phyloP scores from a whole-genome alignment of 2,113 vertebrate genomes.

The Sylvia atricapilla region DNA sequence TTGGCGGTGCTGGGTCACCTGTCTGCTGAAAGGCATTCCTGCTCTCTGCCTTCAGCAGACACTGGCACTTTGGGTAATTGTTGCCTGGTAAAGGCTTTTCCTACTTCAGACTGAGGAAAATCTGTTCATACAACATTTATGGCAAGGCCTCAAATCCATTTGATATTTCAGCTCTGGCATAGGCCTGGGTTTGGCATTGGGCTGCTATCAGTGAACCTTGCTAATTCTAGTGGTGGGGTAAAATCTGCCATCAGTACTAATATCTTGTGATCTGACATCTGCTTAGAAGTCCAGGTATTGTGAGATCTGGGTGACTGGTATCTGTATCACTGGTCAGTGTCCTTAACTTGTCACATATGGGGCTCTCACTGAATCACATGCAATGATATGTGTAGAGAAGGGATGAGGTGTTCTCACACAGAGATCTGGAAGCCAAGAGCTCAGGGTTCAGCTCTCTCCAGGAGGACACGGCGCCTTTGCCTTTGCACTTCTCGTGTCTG shows the following conservation, averaged over 20 bases:
- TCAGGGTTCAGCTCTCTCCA: not conserved
- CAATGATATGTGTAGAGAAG: not conserved
- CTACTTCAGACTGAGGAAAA: not conserved
- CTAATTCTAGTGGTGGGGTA: not conserved
- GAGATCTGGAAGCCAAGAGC: not conserved
- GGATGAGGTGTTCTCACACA: not conserved
- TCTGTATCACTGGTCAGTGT: not conserved
- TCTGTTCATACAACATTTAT: fast-evolving
- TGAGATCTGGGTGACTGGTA: not conserved
- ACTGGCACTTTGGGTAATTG: not conserved
- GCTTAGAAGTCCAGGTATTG: not conserved
- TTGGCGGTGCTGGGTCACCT: not conserved
- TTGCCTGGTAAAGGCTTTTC: not conserved
- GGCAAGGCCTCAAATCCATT: not conserved
- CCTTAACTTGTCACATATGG: not conserved
- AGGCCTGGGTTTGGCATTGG: not conserved
- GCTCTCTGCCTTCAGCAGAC: not conserved
- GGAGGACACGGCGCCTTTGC: fast-evolving
- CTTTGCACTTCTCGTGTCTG: fast-evolving
- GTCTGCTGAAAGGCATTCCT: not conserved
- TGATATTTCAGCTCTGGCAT: not conserved
- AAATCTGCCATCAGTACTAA: not conserved
- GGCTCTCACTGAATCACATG: not conserved
- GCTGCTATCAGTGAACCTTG: fast-evolving
- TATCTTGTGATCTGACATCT: not conserved